phyloP scores from a whole-genome alignment of 2,113 vertebrate species.

The Henicopernis longicauda region DNA sequence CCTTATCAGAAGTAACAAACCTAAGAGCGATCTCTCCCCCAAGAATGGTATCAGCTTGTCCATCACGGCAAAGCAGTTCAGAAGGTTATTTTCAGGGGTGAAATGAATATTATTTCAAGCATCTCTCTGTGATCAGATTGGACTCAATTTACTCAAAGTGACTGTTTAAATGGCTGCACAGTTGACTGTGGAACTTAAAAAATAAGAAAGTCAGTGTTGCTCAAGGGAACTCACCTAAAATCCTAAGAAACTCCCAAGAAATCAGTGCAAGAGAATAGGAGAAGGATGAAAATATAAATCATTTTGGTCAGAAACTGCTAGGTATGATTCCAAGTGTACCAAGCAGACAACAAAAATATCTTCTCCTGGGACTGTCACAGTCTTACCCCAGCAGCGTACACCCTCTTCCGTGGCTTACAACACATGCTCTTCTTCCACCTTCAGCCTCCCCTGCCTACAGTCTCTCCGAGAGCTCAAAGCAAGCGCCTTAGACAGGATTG shows the following conservation, averaged over 20 bases:
- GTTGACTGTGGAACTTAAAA: neutral
- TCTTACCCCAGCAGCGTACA: neutral
- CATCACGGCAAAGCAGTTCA: neutral
- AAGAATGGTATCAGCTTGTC: neutral
- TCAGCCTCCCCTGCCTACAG: neutral
- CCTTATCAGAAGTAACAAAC: neutral
- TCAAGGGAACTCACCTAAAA: neutral
- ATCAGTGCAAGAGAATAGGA: neutral
- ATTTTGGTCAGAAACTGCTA: neutral
- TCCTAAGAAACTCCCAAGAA: neutral
- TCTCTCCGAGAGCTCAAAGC: no score
- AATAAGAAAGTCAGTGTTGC: neutral
- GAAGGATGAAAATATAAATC: neutral
- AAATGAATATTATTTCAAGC: neutral
- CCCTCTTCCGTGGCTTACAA: neutral
- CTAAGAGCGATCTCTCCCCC: neutral
- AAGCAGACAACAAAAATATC: neutral
- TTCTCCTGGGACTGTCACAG: neutral
- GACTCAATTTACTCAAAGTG: no score
- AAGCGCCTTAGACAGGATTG: fast-evolving
- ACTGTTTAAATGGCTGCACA: neutral
- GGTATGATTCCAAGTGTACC: no score
- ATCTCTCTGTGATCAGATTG: neutral
- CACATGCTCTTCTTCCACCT: neutral
- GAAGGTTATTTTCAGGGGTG: neutral